Conservation (phyloP, 2,113 vertebrate genomes). For the Corydoras maculifer region DNA sequence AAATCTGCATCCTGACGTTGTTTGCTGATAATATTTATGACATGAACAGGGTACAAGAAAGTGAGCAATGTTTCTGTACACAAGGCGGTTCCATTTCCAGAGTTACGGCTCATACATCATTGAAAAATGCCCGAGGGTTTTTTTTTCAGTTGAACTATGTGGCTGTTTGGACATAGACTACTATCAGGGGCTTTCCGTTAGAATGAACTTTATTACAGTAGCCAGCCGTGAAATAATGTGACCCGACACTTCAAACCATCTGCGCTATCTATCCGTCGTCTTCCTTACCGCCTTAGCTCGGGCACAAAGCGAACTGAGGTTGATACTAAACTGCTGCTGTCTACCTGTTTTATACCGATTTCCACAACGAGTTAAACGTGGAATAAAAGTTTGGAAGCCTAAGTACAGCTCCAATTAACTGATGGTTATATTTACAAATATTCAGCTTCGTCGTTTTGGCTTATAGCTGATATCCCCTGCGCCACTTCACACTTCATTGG, state of each 20-base stretch:
- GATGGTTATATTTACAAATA: no score
- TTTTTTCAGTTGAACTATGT: constrained; percentile 75
- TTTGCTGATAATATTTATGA: background rate
- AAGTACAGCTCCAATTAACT: no score
- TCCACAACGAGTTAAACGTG: constrained; percentile 29
- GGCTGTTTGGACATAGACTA: constrained; percentile 80
- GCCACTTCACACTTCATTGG: no score
- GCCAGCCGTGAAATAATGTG: constrained; percentile 93
- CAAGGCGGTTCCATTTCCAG: constrained; percentile 70
- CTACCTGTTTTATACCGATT: constrained; percentile 38
- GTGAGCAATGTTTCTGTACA: constrained; percentile 39
- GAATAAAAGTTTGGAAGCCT: background rate
- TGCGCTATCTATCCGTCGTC: constrained; percentile 97
- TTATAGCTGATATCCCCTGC: no score
- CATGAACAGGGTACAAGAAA: background rate
- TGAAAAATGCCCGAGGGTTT: constrained; percentile 73
- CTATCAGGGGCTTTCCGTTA: constrained; percentile 95
- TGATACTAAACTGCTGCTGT: constrained; percentile 78
- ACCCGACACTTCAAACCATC: constrained; percentile 98
- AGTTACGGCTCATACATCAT: constrained; percentile 79
- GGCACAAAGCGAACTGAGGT: constrained; percentile 81
- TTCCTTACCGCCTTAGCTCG: constrained; percentile 87
- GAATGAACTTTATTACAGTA: constrained; percentile 90
- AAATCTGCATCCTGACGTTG: background rate
- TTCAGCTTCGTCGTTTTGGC: no score